A percentile compares a stretch with the other conserved stretches of the same genome.
These are phyloP conservation scores for Ciconia stormi DNA, from an alignment of 2,113 vertebrate species.

Conservation along the genomic window DNA sequence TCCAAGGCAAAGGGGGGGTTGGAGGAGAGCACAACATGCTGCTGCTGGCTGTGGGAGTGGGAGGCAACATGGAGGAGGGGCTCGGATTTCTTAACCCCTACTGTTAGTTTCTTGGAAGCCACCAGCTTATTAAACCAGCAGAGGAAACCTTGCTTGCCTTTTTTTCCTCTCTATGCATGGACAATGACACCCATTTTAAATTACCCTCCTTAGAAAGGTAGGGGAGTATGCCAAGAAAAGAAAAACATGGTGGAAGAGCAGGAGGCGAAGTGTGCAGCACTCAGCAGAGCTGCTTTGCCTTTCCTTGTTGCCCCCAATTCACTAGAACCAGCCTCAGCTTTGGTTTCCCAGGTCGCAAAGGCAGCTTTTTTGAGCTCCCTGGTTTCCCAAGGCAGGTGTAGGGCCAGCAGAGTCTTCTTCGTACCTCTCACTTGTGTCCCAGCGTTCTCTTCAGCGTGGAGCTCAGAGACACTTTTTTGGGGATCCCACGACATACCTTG, in stretches of 20 bases:
- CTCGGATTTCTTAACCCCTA: not conserved
- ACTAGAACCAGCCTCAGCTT: not conserved
- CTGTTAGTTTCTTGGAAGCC: not conserved
- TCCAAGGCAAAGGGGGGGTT: not conserved
- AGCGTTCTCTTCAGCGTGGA: not conserved
- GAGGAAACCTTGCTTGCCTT: not conserved
- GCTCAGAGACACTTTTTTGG: not conserved
- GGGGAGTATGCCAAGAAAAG: not conserved
- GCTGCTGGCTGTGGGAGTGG: not conserved
- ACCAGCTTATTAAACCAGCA: not conserved
- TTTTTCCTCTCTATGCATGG: not conserved
- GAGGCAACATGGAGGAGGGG: not conserved
- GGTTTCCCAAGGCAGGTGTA: not conserved
- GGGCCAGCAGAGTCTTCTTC: not conserved
- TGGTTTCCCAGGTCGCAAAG: not conserved
- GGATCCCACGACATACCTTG: not conserved
- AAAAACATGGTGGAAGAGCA: not conserved
- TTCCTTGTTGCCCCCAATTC: not conserved
- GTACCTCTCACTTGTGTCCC: not conserved
- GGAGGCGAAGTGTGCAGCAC: not conserved
- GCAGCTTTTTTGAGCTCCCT: not conserved
- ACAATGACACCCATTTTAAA: not conserved
- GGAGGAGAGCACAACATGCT: not conserved
- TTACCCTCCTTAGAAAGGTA: not conserved
- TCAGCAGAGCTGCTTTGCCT: not conserved